Conservation (phyloP, 2,797 vertebrate genomes). For the Pangasius macronema region DNA sequence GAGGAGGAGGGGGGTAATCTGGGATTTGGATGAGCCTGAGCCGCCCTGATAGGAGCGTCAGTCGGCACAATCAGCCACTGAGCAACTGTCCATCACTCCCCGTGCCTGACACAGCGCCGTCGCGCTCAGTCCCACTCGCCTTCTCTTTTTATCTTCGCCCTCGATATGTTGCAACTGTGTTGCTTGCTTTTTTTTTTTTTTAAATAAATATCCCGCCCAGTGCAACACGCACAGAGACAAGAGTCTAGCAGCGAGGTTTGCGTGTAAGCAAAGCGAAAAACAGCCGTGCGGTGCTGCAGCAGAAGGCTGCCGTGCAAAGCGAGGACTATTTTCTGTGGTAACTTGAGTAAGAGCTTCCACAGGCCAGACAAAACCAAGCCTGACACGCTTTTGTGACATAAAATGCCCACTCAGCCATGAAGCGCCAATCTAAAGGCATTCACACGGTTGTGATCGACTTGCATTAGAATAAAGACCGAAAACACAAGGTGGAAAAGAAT, state of each 20-base stretch:
- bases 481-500: neutral
- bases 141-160: slow-evolving; percentile 44
- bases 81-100: slow-evolving; percentile 14
- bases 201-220: slow-evolving; percentile 15
- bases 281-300: neutral
- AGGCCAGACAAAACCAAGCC: slow-evolving; percentile 9
- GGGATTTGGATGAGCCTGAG: slow-evolving; percentile 73
- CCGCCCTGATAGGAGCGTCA: slow-evolving; percentile 69
- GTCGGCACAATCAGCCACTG: slow-evolving; percentile 60
- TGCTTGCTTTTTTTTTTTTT: slow-evolving; percentile 11
- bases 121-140: slow-evolving; percentile 21
- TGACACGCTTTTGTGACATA: slow-evolving; percentile 9
- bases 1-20: slow-evolving; percentile 62
- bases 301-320: neutral
- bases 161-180: slow-evolving; percentile 35
- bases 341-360: slow-evolving; percentile 8
- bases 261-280: neutral
- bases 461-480: neutral
- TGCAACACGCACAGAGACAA: neutral
- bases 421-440: neutral
- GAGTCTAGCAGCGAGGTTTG: neutral
- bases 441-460: neutral
- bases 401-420: slow-evolving; percentile 26
- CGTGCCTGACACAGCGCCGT: neutral
- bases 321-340: slow-evolving; percentile 28